Evolutionary conservation across 64 coral and sea anemone genomes (phyloP).

Genomic region (Montipora capricornis): DNA sequence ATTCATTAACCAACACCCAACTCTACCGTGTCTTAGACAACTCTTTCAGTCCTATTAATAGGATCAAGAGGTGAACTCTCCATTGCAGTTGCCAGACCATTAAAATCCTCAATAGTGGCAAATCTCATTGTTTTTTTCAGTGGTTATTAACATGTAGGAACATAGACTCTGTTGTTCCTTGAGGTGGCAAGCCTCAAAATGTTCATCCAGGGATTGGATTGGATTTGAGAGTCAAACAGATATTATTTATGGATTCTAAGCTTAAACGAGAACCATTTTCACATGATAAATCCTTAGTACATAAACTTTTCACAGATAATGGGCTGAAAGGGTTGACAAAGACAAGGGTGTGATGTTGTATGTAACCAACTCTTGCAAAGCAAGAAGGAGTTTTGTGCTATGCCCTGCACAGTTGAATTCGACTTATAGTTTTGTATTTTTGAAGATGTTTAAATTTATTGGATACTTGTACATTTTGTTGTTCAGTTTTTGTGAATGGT

Average conservation of each 20-base stretch:
- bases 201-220: no score
- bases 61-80: no score
- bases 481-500: conserved; percentile 5
- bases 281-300: no score
- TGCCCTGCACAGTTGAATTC: conserved; percentile 5
- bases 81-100: no score
- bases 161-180: no score
- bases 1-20: conserved; percentile 3
- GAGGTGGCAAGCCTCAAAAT: no score
- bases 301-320: not conserved
- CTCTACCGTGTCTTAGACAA: not conserved
- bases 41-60: not conserved
- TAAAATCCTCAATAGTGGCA: no score
- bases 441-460: conserved; percentile 18
- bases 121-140: no score
- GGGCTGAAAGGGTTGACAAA: not conserved
- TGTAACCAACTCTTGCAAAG: conserved; percentile 42
- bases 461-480: not conserved
- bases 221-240: no score
- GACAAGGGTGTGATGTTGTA: not conserved
- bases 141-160: no score
- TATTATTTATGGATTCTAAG: no score
- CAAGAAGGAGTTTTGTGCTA: conserved; percentile 40
- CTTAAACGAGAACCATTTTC: no score
- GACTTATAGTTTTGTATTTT: conserved; percentile 8